These are phyloP conservation scores for Teinopalpus imperialis DNA, from an alignment of 2,888 invertebrate genomes.

Conservation along the genomic window DNA sequence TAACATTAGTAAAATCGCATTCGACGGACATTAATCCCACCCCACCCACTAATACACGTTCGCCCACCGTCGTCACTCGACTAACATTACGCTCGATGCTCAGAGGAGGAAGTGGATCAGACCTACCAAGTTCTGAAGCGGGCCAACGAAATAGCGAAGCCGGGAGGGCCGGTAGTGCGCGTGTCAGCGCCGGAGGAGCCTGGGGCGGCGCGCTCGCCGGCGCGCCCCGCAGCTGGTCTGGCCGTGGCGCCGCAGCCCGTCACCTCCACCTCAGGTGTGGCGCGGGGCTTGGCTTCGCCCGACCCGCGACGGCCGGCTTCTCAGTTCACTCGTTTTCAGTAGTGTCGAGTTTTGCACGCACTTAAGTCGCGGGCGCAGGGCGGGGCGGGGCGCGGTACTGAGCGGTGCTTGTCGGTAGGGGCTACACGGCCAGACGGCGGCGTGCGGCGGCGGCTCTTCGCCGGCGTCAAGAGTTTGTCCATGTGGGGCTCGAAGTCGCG, in stretches of 20 bases:
- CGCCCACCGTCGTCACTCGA: slow-evolving; percentile 25
- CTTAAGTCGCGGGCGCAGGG: slow-evolving; percentile 68
- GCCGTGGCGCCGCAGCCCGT: slow-evolving; percentile 85
- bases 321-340: slow-evolving; percentile 75
- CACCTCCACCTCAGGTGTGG: slow-evolving; percentile 87
- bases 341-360: slow-evolving; percentile 76
- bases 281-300: slow-evolving; percentile 63
- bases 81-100: slow-evolving; percentile 74
- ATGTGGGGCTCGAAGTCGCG: slow-evolving; percentile 86
- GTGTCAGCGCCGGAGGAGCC: slow-evolving; percentile 63
- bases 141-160: slow-evolving; percentile 92
- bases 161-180: slow-evolving; percentile 73
- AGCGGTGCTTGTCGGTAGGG: slow-evolving; percentile 78
- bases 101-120: slow-evolving; percentile 91
- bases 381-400: slow-evolving; percentile 62
- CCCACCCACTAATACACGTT: slow-evolving; percentile 11
- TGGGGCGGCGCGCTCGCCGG: slow-evolving; percentile 70
- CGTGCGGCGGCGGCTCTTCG: slow-evolving; percentile 88
- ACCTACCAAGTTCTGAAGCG: slow-evolving; percentile 97
- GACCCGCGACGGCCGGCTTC: slow-evolving; percentile 56
- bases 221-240: slow-evolving; percentile 77
- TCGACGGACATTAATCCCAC: slow-evolving; percentile 22
- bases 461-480: slow-evolving; percentile 90
- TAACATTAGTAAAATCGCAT: slow-evolving; percentile 46
- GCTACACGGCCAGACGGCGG: slow-evolving; percentile 82